Percentiles rank a stretch among this genome's conserved stretches.
These are phyloP conservation scores for Antheraea pernyi DNA, from an alignment of 1,140 invertebrate genomes.

Conservation along the genomic window DNA sequence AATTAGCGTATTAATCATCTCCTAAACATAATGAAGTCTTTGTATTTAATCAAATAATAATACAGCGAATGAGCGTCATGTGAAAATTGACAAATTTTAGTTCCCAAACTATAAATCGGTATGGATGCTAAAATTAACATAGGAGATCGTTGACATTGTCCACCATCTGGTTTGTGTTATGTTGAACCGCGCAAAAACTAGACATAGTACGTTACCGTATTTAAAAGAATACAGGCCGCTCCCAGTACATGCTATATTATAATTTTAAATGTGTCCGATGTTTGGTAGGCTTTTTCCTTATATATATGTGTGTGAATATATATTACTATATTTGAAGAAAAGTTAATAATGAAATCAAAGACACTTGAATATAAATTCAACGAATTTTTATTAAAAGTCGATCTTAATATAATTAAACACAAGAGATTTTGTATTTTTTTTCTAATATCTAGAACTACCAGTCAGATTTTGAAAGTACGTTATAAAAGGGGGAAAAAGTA, in stretches of 20 bases:
- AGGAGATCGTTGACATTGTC: slow-evolving; percentile 5
- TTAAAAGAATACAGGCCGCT: background rate
- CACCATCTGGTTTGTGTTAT: background rate
- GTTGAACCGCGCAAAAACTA: background rate
- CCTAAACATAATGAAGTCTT: background rate
- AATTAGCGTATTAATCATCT: background rate
- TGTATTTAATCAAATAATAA: slow-evolving; percentile 5
- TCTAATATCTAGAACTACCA: too few species aligned
- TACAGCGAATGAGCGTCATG: slow-evolving; percentile 21
- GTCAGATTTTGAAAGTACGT: too few species aligned
- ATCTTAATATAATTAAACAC: too few species aligned
- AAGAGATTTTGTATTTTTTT: too few species aligned
- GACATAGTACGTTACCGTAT: background rate
- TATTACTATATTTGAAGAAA: too few species aligned
- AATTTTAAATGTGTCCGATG: too few species aligned
- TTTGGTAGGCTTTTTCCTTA: too few species aligned
- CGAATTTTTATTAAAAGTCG: too few species aligned
- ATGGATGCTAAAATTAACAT: slow-evolving; percentile 6
- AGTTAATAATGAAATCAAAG: too few species aligned
- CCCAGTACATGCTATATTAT: background rate
- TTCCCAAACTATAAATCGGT: slow-evolving; percentile 23
- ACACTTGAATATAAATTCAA: too few species aligned
- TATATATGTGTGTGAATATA: too few species aligned
- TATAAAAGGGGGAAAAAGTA: too few species aligned
- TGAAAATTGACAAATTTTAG: slow-evolving; percentile 19